A percentile compares a stretch with the other conserved stretches of the same genome.
These are phyloP conservation scores for Archocentrus centrarchus DNA, from an alignment of 2,113 vertebrate genomes.

Conservation along the genomic window DNA sequence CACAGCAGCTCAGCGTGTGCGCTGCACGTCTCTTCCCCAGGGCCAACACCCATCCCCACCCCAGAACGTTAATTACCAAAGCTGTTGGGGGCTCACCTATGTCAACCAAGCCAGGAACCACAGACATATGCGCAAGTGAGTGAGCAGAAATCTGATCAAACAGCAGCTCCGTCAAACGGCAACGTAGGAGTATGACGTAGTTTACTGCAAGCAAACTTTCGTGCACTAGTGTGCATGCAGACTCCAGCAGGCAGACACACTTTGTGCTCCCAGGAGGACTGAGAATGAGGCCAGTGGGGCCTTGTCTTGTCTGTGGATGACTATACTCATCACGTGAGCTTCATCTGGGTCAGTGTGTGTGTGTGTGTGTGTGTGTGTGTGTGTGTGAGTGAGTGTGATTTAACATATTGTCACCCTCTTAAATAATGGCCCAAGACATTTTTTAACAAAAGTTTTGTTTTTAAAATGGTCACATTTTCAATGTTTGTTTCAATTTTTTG, in stretches of 20 bases:
- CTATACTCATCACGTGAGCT: conserved; percentile 57
- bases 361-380: neutral
- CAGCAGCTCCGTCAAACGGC: conserved; percentile 32
- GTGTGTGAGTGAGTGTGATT: neutral
- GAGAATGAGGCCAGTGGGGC: conserved; percentile 73
- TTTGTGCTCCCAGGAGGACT: conserved; percentile 57
- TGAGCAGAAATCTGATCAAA: conserved; percentile 46
- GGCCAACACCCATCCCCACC: conserved; percentile 13
- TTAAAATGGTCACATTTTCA: no score
- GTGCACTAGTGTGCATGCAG: conserved; percentile 21
- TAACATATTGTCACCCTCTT: neutral
- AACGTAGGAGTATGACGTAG: conserved; percentile 53
- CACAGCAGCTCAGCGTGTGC: conserved; percentile 31
- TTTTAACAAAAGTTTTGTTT: no score
- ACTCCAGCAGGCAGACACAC: conserved; percentile 53
- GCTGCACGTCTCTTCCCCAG: conserved; percentile 38
- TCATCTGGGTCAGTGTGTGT: conserved; percentile 34
- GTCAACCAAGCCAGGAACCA: conserved; percentile 39
- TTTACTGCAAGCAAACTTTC: conserved; percentile 40
- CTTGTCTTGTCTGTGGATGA: conserved; percentile 63
- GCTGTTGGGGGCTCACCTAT: conserved; percentile 61
- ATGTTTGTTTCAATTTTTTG: no score
- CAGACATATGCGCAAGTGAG: neutral
- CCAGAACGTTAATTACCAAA: conserved; percentile 64
- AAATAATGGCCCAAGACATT: no score